Conservation (phyloP, 2,888 invertebrate genomes). For the Thalpophila matura region DNA sequence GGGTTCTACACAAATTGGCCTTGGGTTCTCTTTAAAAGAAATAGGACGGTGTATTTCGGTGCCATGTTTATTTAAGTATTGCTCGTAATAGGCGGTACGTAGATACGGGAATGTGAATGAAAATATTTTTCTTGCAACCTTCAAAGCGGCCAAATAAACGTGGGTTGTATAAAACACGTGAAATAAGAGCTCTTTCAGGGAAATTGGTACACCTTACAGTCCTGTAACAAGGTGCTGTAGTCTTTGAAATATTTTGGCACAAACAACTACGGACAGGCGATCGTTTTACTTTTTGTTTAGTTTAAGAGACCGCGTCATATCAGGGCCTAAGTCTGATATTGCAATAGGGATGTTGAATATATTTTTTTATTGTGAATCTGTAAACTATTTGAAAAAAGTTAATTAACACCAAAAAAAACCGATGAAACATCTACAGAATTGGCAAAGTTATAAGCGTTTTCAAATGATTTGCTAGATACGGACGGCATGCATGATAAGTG, state of each 20-base stretch:
- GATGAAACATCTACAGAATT: no score
- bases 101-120: conserved; percentile 50
- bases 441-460: no score
- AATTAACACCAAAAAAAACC: no score
- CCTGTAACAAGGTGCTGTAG: conserved; percentile 19
- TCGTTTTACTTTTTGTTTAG: not conserved
- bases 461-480: no score
- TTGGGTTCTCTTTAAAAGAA: conserved; percentile 74
- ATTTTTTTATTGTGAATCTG: no score
- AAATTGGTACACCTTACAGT: conserved; percentile 32
- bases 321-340: no score
- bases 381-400: no score
- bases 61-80: conserved; percentile 71
- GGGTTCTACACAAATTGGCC: conserved; percentile 62
- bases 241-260: conserved; percentile 37
- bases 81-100: conserved; percentile 61
- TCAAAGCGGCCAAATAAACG: conserved; percentile 46
- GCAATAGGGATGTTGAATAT: no score
- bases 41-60: conserved; percentile 74
- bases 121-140: conserved; percentile 53
- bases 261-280: conserved; percentile 11
- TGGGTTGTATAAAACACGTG: conserved; percentile 36
- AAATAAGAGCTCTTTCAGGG: conserved; percentile 28
- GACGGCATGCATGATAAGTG: no score
- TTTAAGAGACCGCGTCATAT: not conserved